Base-by-base conservation (phyloP, 2,888 invertebrate species). In the Latrodectus elegans region DNA sequence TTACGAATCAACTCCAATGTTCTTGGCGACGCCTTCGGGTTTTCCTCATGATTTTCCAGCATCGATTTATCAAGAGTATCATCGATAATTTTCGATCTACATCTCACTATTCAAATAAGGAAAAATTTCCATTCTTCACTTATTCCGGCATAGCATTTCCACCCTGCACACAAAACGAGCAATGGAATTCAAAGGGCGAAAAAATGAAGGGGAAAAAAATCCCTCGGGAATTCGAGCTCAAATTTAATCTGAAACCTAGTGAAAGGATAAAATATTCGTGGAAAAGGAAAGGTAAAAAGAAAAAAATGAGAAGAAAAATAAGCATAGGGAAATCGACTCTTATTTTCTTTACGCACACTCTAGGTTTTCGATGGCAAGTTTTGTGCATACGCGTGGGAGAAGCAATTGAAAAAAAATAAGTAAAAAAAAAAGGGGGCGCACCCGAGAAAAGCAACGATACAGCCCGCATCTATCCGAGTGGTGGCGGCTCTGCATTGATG, bases 401-500 rank as follows among this genome's bases (percentile, higher is more conserved):
- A 64, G 64, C n/a, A 49, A 38, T 10, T 60, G 53, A 73, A 73
- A 53, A 49, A 26, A 51, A 51, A 60, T 4, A 15, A 15, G 17
- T 76, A 76, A 71, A 75, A 71, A 70, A 77, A 64, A 77, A 49
- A 76, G 52, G 60, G 52, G 55, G 26, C 55, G 12, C 26, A 38
- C 15, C 72, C 52, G 38, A 38, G 38, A 38, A 38, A 38, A 38
- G 38, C 38, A 38, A 38, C 38, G 38, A 38, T 38, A 38, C 38
- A 38, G 6, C 60, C 78, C 78, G 74, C 79, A 85, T 85, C 85
- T 65, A 85, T 85, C 85, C 79, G 79, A 75, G 80, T 80, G 81
- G 86, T 86, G 86, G 86, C 86, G 86, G 86, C 75, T 80, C 76
- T 38, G 70, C 81, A 60, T 60, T 86, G 86, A 86, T 86, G 75